These are phyloP conservation scores for Drosophila carrolli DNA, from an alignment of 1,140 invertebrate species.

Conservation along the genomic window DNA sequence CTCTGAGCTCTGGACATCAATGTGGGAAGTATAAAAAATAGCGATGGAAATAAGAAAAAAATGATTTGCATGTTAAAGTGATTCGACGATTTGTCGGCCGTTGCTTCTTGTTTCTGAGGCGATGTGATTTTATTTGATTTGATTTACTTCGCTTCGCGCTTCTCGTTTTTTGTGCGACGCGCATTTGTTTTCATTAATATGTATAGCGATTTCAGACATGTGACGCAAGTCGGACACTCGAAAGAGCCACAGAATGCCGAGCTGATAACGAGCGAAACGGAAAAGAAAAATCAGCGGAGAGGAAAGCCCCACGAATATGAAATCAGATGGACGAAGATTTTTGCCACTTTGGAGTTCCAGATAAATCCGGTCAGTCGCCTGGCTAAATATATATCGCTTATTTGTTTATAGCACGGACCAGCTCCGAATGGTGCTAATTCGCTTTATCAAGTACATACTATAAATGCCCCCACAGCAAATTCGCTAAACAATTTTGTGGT, in stretches of 20 bases:
- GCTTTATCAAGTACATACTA: slow-evolving; percentile 45
- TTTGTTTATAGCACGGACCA: slow-evolving; percentile 44
- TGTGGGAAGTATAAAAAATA: slow-evolving; percentile 62
- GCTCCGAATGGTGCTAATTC: slow-evolving; percentile 57
- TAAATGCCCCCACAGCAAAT: slow-evolving; percentile 4
- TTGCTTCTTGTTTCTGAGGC: slow-evolving; percentile 53
- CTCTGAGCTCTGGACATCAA: slow-evolving; percentile 56
- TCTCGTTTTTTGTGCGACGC: slow-evolving; percentile 23
- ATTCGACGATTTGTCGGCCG: slow-evolving; percentile 56
- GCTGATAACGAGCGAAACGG: slow-evolving; percentile 34
- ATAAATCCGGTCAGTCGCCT: slow-evolving; percentile 16
- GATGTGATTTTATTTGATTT: slow-evolving; percentile 39
- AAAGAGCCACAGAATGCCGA: slow-evolving; percentile 5
- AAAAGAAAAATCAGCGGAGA: slow-evolving; percentile 14
- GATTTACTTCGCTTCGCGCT: slow-evolving; percentile 20
- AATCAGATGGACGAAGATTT: slow-evolving; percentile 18
- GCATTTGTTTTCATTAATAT: slow-evolving; percentile 57
- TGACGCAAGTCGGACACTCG: slow-evolving; percentile 38
- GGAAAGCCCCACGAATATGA: slow-evolving; percentile 30
- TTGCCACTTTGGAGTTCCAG: slow-evolving; percentile 25
- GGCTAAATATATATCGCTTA: slow-evolving; percentile 35
- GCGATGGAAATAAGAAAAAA: slow-evolving; percentile 3
- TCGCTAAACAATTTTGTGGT: slow-evolving; percentile 63
- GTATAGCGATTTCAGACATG: slow-evolving; percentile 42
- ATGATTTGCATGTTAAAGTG: slow-evolving; percentile 52